A percentile compares a stretch with the other conserved stretches of the same genome.
These are phyloP conservation scores for Platyscapa corneri DNA, from an alignment of 1,140 invertebrate genomes.

Conservation along the genomic window DNA sequence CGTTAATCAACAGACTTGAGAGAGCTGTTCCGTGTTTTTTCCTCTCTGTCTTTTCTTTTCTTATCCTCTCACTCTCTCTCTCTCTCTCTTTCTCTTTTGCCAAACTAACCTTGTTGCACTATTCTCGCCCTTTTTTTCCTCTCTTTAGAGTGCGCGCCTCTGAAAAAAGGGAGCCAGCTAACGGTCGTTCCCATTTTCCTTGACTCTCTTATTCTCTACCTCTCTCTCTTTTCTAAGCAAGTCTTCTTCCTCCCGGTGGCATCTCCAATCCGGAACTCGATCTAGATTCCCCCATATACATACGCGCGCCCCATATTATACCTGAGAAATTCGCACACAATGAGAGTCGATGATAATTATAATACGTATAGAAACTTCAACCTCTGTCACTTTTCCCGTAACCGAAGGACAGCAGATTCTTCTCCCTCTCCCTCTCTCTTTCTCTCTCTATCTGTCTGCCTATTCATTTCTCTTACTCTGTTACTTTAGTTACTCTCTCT, in stretches of 20 bases:
- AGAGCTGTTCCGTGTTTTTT: neutral
- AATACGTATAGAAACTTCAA: constrained; percentile 26
- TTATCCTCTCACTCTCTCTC: neutral
- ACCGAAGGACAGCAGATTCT: neutral
- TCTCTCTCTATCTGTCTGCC: neutral
- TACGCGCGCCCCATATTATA: constrained; percentile 27
- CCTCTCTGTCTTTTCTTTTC: constrained; percentile 22
- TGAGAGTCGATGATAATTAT: constrained; percentile 40
- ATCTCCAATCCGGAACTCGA: constrained; percentile 45
- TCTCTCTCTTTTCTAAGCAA: constrained; percentile 8
- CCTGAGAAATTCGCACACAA: constrained; percentile 42
- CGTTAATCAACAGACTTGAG: constrained; percentile 34
- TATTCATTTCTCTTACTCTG: neutral
- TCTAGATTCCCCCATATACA: constrained; percentile 25
- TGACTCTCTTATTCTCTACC: constrained; percentile 31
- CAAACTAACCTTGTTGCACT: neutral
- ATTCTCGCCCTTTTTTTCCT: constrained; percentile 7
- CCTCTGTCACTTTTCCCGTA: constrained; percentile 23
- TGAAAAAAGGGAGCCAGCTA: constrained; percentile 50
- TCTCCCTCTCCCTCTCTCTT: neutral
- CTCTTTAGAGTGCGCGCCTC: neutral
- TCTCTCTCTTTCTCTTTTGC: neutral
- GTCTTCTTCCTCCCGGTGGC: constrained; percentile 30
- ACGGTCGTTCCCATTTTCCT: constrained; percentile 58
- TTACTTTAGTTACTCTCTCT: no score